Evolutionary conservation across 2,113 vertebrate species (phyloP).

Genomic region (Varanus salvator): DNA sequence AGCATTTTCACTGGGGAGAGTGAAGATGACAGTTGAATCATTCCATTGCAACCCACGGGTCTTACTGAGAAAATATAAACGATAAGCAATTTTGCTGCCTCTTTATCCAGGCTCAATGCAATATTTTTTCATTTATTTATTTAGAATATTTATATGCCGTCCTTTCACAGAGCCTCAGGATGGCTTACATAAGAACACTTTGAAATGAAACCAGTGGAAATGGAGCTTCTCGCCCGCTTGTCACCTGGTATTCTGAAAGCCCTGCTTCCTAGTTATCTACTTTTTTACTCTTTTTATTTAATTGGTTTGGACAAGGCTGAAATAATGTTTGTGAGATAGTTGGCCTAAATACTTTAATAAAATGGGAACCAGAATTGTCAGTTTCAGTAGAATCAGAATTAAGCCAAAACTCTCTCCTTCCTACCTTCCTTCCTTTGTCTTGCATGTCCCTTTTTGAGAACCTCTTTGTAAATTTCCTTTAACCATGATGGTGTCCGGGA

Average conservation of each 20-base stretch:
- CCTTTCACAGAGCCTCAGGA: too few species aligned
- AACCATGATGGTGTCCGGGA: background rate
- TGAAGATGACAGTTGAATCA: background rate
- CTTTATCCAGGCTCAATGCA: background rate
- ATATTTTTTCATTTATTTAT: too few species aligned
- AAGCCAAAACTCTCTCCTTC: background rate
- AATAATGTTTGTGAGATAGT: background rate
- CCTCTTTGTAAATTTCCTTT: conserved; percentile 5
- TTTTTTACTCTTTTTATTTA: background rate
- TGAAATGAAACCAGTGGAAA: background rate
- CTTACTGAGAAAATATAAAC: background rate
- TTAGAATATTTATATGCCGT: too few species aligned
- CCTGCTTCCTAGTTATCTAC: background rate
- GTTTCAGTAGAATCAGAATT: background rate
- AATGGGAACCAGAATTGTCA: fast-evolving
- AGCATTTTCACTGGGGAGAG: background rate
- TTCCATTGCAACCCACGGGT: background rate
- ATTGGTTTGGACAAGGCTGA: background rate
- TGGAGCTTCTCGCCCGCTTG: background rate
- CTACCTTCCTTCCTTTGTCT: background rate
- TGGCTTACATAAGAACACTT: background rate
- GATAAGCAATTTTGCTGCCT: background rate
- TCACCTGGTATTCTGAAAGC: background rate
- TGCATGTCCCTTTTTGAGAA: background rate
- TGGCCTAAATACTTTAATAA: background rate